These are phyloP conservation scores for Cyclura pinguis DNA, from an alignment of 2,797 vertebrate species.

Conservation along the genomic window DNA sequence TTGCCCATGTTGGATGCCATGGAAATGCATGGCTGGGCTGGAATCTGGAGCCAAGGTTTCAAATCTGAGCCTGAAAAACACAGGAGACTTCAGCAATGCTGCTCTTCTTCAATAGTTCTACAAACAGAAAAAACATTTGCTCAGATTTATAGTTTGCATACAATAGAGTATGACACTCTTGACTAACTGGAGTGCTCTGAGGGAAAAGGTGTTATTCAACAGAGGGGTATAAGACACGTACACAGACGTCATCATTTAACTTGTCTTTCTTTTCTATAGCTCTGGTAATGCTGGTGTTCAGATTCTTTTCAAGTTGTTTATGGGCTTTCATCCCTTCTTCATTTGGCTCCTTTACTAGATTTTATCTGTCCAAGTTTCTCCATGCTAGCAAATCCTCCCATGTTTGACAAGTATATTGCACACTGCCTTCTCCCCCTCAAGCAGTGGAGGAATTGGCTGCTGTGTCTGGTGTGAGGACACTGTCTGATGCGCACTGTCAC, in stretches of 20 bases:
- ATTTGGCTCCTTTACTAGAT: background rate
- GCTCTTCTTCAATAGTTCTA: background rate
- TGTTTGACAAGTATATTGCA: background rate
- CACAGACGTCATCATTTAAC: background rate
- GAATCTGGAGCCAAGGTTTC: background rate
- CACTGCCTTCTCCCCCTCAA: background rate
- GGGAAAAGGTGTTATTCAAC: background rate
- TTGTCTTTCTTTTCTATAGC: background rate
- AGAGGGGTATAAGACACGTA: background rate
- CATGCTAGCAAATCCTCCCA: slow-evolving; percentile 8
- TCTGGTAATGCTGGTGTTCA: background rate
- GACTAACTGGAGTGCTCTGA: background rate
- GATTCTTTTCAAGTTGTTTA: background rate
- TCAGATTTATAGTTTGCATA: background rate
- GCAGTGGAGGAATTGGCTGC: background rate
- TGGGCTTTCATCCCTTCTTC: background rate
- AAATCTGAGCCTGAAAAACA: background rate
- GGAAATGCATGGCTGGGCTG: background rate
- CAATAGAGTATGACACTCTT: background rate
- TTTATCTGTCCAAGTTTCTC: slow-evolving; percentile 4
- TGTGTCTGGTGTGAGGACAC: background rate
- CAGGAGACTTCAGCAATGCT: background rate
- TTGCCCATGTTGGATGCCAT: background rate
- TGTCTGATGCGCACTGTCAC: background rate
- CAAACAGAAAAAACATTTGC: background rate